phyloP scores from a whole-genome alignment of 2,888 invertebrate species.

The Tyria jacobaeae region DNA sequence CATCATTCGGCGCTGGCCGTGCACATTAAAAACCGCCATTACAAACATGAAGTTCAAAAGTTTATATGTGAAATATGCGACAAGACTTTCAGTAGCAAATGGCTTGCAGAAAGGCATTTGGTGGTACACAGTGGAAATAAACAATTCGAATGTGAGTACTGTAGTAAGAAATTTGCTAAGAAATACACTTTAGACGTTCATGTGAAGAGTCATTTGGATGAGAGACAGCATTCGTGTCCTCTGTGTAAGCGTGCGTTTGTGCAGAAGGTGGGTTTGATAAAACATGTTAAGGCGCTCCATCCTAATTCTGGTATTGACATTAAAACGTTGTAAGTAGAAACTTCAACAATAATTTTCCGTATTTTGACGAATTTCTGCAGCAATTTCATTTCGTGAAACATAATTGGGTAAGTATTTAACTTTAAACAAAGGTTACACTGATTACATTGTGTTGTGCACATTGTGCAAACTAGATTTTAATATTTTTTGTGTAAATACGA shows the following conservation, averaged over 20 bases:
- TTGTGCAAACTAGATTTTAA: too few species aligned
- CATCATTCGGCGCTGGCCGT: background rate
- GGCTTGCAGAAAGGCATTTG: constrained; percentile 7
- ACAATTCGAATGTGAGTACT: background rate
- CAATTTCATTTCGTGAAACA: background rate
- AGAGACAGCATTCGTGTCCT: background rate
- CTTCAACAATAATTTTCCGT: background rate
- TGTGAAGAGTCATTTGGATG: background rate
- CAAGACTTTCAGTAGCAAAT: constrained; percentile 6
- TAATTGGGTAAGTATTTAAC: background rate
- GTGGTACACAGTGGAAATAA: background rate
- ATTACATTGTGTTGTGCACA: too few species aligned
- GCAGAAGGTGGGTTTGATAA: background rate
- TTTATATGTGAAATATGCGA: constrained; percentile 10
- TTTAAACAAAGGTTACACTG: background rate
- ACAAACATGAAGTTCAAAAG: background rate
- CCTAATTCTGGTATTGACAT: background rate
- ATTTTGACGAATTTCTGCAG: background rate
- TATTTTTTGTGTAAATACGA: background rate
- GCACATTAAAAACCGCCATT: background rate
- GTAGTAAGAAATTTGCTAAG: background rate
- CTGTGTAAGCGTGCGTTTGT: background rate
- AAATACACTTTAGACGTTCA: background rate
- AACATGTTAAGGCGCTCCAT: background rate
- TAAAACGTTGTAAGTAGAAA: background rate